A percentile compares a stretch with the other conserved stretches of the same genome.
Evolutionary conservation across 2,113 vertebrate genomes (phyloP).

Genomic region (Arothron firmamentum): DNA sequence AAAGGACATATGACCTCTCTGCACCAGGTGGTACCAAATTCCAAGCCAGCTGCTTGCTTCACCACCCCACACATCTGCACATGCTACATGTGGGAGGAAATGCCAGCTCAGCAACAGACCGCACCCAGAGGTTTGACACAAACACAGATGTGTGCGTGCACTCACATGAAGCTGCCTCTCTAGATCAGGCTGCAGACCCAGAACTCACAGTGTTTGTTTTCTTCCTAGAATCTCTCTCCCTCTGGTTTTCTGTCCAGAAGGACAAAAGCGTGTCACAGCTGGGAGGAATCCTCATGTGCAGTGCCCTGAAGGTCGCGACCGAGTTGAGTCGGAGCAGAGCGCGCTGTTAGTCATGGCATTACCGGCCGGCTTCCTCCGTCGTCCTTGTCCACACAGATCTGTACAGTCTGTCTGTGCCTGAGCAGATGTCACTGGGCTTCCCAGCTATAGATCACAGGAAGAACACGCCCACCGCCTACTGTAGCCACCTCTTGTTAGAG

Average conservation of each 20-base stretch:
- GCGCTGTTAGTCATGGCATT: constrained; percentile 27
- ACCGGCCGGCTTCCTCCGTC: constrained; percentile 35
- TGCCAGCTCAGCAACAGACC: constrained; percentile 32
- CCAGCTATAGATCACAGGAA: constrained; percentile 70
- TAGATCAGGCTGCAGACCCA: constrained; percentile 17
- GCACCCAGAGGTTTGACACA: constrained; percentile 44
- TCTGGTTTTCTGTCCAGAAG: constrained; percentile 18
- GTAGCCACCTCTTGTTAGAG: constrained; percentile 50
- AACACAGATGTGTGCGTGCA: constrained; percentile 15
- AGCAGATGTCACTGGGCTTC: constrained; percentile 73
- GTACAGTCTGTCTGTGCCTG: constrained; percentile 53
- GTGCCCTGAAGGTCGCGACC: constrained; percentile 18
- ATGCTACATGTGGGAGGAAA: constrained; percentile 37
- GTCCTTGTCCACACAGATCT: constrained; percentile 41
- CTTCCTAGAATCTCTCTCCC: constrained; percentile 19
- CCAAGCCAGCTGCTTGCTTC: constrained; percentile 49
- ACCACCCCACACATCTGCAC: constrained; percentile 64
- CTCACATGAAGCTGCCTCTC: constrained; percentile 29
- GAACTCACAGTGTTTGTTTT: constrained; percentile 17
- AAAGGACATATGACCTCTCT: constrained; percentile 38
- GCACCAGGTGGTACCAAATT: constrained; percentile 53
- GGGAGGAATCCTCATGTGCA: constrained; percentile 29
- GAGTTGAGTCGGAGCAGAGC: constrained; percentile 26
- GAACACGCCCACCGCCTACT: constrained; percentile 73
- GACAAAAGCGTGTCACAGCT: constrained; percentile 19